Base-by-base conservation (phyloP, 1,140 invertebrate genomes). In the Drosophila novamexicana region DNA sequence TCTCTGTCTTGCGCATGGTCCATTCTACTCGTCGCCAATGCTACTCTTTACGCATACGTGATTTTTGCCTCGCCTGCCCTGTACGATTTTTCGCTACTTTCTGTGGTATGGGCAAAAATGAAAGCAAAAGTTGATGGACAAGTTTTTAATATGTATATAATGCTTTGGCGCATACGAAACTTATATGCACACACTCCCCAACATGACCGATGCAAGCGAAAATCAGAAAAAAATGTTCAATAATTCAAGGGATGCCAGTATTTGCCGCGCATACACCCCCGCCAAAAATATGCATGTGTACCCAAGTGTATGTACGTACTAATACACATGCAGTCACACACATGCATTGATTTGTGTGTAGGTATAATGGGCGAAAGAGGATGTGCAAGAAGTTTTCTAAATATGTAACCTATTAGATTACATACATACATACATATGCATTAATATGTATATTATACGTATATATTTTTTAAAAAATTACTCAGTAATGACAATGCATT, bases 101-200 rank as follows among this genome's bases (percentile, higher is more conserved):
- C 49, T 59, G 70, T 50, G 42, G 64, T 61, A 68, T 68, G 64
- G 42, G 63, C 63, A 63, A 89, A 88, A 89, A 89, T 83, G 88
- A 91, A 91, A 91, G 88, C 88, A 91, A 91, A 91, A 91, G 88
- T 91, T 91, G 88, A 89, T 75, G 86, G 73, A 88, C 88, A 78
- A 84, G 80, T 83, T 88, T 84, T 83, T 75, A 67, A 75, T 62
- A 54, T 18, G 14, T 36, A 54, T 37, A 54, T 54, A 70, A 58
- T 77, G 22, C 22, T 69, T 70, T 78, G 62, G 79, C 61, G 77
- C 73, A 84, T 61, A 42, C 71, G 53, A 61, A 71, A 54, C 42
- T 47, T 16, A 50, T 50, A 67, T 49, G 34, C 39, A 56, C 37
- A 40, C 22, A 59, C 32, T 45, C 40, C 18, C 44, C 12, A 29